Base-by-base conservation (phyloP, 2,797 vertebrate species). In the Aplochiton taeniatus region DNA sequence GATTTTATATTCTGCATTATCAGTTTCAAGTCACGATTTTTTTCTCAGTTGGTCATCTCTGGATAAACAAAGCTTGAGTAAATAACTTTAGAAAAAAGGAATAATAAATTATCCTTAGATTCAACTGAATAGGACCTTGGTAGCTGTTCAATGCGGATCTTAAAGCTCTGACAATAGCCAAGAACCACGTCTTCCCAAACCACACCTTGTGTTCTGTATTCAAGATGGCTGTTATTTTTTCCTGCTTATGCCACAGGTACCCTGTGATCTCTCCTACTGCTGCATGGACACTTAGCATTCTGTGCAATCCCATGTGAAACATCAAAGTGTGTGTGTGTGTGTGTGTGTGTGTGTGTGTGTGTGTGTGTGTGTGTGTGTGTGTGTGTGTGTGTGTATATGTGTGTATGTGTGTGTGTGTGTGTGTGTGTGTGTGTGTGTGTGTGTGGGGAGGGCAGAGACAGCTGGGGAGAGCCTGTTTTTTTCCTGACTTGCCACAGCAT, bases 251-350 rank as follows among this genome's bases (percentile, higher is more conserved):
- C 64, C 11, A 70, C 44, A 62, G 79, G 83, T 88, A 80, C 76
- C 60, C 20, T 71, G 52, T 58, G n/a, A 14, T 48, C 31, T 69
- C 57, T 58, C 63, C 63, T 54, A 55, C 78, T 58, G 61, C 67
- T 73, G 64, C 71, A 65, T 73, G 70, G 76, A 85, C 75, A 73
- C 79, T 89, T 83, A 82, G 74, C 80, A 89, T 87, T 84, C 82
- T 82, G 72, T 68, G 58, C 82, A 73, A 81, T 80, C 70, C 70
- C 66, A 57, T 70, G 70, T 72, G 80, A 71, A 66, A 82, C 88
- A 88, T 89, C 82, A 88, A 87, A 85, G 83, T 78, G 81, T 66
- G 76, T 75, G 78, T 74, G 76, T 65, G 82, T 79, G 73, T 72
- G 14, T 50, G 41, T 41, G n/a, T 52, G 50, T 52, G 50, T 52